A percentile compares a stretch with the other conserved stretches of the same genome.
Evolutionary conservation across 1,140 invertebrate genomes (phyloP).

Genomic region (Procambarus clarkii): DNA sequence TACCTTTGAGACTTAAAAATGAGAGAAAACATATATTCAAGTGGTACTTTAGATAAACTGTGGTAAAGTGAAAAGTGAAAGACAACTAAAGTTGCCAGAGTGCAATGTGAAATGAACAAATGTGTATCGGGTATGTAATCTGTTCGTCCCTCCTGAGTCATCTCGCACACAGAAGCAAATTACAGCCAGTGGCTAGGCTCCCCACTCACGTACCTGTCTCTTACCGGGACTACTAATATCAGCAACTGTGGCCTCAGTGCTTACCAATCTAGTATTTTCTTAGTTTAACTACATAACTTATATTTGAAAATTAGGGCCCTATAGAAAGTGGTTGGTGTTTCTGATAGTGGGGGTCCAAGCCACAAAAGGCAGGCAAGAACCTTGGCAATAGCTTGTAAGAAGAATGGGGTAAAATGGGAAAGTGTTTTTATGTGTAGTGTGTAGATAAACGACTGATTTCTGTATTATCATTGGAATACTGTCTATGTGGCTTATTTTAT

Average conservation of each 20-base stretch:
- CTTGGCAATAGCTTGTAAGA: slow-evolving; percentile 54
- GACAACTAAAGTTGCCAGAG: background rate
- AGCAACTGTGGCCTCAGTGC: background rate
- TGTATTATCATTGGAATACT: slow-evolving; percentile 62
- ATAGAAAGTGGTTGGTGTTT: slow-evolving; percentile 1
- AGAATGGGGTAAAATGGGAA: slow-evolving; percentile 39
- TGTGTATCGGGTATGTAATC: background rate
- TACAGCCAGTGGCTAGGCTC: background rate
- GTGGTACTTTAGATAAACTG: slow-evolving; percentile 15
- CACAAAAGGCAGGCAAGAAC: slow-evolving; percentile 7
- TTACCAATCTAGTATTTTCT: background rate
- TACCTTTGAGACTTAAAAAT: background rate
- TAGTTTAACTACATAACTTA: background rate
- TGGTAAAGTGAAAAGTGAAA: slow-evolving; percentile 1
- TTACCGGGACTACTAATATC: slow-evolving; percentile 5
- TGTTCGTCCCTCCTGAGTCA: background rate
- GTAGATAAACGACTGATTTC: slow-evolving; percentile 54
- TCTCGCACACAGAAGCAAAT: background rate
- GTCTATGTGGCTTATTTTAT: slow-evolving; percentile 67
- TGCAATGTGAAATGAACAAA: background rate
- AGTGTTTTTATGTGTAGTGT: slow-evolving; percentile 65
- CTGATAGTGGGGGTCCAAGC: background rate
- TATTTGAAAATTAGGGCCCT: background rate
- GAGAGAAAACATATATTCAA: background rate
- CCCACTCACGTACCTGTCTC: background rate